Percentiles rank a stretch among this genome's conserved stretches.
Conservation (phyloP, 2,888 invertebrate species). For the Drosophila ezoana region DNA sequence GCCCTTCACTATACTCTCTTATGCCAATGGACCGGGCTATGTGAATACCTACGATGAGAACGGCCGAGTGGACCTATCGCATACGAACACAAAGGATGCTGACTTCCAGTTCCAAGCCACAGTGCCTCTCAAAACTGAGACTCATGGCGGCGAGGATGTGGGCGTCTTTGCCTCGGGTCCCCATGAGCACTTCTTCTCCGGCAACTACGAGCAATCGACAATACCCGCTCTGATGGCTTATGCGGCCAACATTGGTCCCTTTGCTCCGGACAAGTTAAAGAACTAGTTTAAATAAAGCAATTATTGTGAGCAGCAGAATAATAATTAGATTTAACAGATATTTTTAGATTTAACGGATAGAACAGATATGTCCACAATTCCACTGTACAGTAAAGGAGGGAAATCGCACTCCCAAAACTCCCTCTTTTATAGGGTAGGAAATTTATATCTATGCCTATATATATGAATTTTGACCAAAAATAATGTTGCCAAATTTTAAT, state of each 20-base stretch:
- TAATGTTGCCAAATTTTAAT: no score
- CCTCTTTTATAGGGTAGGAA: no score
- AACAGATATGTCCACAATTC: no score
- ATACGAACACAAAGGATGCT: conserved; percentile 58
- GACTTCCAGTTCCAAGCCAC: conserved; percentile 86
- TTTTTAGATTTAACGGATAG: not conserved
- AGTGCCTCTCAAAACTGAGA: conserved; percentile 88
- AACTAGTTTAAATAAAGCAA: conserved; percentile 38
- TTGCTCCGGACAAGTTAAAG: conserved; percentile 49
- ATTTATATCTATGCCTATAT: no score
- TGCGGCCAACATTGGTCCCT: conserved; percentile 89
- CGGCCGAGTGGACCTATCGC: conserved; percentile 68
- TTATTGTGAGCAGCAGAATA: conserved; percentile 16
- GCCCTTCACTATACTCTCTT: conserved; percentile 89
- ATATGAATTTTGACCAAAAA: no score
- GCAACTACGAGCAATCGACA: conserved; percentile 91
- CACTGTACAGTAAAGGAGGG: no score
- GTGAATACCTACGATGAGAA: conserved; percentile 66
- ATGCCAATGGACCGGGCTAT: conserved; percentile 91
- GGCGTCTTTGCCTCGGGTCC: conserved; percentile 91
- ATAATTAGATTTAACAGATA: conserved; percentile 5
- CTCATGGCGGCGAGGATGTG: conserved; percentile 92
- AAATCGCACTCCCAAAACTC: no score
- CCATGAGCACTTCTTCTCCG: conserved; percentile 91
- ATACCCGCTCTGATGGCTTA: conserved; percentile 91